Evolutionary conservation across 2,797 vertebrate species (phyloP).

Genomic region (Apogon hyalosoma): DNA sequence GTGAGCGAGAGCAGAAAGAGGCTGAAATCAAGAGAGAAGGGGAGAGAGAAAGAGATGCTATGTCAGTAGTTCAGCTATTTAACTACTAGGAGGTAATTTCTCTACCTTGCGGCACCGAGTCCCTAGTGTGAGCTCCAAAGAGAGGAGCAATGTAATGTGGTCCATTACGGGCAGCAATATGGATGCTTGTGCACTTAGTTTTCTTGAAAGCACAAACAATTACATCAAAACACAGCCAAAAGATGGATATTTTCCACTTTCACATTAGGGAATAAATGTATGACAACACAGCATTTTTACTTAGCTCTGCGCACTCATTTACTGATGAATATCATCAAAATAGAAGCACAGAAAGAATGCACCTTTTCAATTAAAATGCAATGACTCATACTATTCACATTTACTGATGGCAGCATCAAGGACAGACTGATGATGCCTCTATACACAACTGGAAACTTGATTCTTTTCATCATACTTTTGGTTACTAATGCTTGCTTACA

Average conservation of each 20-base stretch:
- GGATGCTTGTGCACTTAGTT: constrained; percentile 38
- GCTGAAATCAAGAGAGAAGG: constrained; percentile 15
- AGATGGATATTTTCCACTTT: constrained; percentile 43
- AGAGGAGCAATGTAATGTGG: constrained; percentile 40
- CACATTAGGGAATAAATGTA: constrained; percentile 37
- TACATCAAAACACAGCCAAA: constrained; percentile 37
- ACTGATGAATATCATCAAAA: constrained; percentile 1
- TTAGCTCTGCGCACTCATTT: constrained; percentile 4
- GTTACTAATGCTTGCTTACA: background rate
- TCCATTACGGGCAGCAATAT: constrained; percentile 51
- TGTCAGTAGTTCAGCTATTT: constrained; percentile 70
- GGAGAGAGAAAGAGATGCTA: constrained; percentile 38
- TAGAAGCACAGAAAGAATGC: background rate
- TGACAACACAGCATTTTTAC: constrained; percentile 2
- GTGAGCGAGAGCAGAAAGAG: constrained; percentile 27
- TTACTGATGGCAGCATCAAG: background rate
- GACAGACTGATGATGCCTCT: constrained; percentile 4
- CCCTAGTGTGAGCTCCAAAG: constrained; percentile 54
- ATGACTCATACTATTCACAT: background rate
- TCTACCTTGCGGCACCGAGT: constrained; percentile 44
- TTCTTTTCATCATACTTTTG: constrained; percentile 24
- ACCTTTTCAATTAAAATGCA: constrained; percentile 6
- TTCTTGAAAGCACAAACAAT: constrained; percentile 61
- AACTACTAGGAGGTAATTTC: constrained; percentile 70
- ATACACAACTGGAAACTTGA: constrained; percentile 3